These are phyloP conservation scores for Trissonchulus latispiculum DNA, from an alignment of 2,888 invertebrate species.

Conservation along the genomic window DNA sequence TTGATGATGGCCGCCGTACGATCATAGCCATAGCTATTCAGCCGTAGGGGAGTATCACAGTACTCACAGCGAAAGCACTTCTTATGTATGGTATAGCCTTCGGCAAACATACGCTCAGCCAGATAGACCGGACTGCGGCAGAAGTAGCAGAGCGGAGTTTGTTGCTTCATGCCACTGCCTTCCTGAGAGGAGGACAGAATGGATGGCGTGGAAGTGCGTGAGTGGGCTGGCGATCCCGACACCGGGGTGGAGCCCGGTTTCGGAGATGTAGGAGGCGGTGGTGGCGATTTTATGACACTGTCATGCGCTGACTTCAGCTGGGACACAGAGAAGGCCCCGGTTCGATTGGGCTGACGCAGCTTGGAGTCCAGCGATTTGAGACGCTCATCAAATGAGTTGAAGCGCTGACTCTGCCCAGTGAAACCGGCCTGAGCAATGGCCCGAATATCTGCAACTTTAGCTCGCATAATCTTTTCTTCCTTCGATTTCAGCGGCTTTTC, in stretches of 20 bases:
- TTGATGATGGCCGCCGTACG: conserved; percentile 24
- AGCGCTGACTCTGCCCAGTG: neutral
- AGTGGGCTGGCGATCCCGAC: neutral
- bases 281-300: neutral
- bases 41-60: conserved; percentile 69
- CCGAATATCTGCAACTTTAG: conserved; percentile 15
- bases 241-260: neutral
- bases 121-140: conserved; percentile 84
- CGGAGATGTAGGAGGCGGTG: neutral
- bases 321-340: conserved; percentile 13
- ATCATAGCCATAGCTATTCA: conserved; percentile 66
- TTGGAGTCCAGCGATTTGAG: neutral
- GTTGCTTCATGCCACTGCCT: neutral
- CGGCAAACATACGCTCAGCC: conserved; percentile 77
- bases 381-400: neutral
- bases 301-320: neutral
- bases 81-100: conserved; percentile 47
- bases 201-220: neutral
- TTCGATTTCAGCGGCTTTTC: conserved; percentile 1
- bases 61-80: conserved; percentile 82
- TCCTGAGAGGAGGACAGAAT: neutral
- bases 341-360: neutral
- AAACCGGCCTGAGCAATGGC: conserved; percentile 17
- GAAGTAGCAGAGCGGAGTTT: conserved; percentile 58
- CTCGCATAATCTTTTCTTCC: conserved; percentile 16